Evolutionary conservation across 2,888 invertebrate species (phyloP).

Genomic region (Nomada goodeniana): DNA sequence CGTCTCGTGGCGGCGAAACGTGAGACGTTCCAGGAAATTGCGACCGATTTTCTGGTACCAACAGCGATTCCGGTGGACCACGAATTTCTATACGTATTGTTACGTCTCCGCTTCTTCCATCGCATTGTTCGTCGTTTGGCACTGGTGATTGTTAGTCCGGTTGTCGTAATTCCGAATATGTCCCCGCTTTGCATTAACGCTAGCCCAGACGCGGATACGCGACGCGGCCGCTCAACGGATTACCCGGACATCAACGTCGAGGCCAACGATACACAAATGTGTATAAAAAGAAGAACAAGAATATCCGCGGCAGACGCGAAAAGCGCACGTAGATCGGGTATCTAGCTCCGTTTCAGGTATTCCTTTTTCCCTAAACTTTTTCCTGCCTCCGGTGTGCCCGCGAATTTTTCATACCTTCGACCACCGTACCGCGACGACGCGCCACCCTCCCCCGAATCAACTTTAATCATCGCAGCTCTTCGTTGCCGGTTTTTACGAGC

Average conservation of each 20-base stretch:
- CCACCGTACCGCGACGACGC: not conserved
- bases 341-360: too few relatives aligned
- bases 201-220: too few relatives aligned
- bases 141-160: not conserved
- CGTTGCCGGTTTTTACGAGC: not conserved
- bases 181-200: too few relatives aligned
- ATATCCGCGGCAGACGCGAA: too few relatives aligned
- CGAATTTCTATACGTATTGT: not conserved
- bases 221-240: not conserved
- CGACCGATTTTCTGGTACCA: constrained; percentile 54
- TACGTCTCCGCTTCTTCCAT: too few relatives aligned
- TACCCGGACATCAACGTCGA: too few relatives aligned
- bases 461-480: constrained; percentile 13
- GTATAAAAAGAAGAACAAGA: too few relatives aligned
- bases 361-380: too few relatives aligned
- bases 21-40: constrained; percentile 64
- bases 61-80: constrained; percentile 8
- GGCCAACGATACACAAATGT: too few relatives aligned
- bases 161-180: too few relatives aligned
- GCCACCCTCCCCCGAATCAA: not conserved
- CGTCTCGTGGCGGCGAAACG: constrained; percentile 45
- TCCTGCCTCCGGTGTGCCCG: not conserved
- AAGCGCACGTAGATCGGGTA: too few relatives aligned
- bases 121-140: not conserved
- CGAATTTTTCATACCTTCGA: not conserved